Base-by-base conservation (phyloP, 2,113 vertebrate genomes). In the Choloepus hoffmanni region DNA sequence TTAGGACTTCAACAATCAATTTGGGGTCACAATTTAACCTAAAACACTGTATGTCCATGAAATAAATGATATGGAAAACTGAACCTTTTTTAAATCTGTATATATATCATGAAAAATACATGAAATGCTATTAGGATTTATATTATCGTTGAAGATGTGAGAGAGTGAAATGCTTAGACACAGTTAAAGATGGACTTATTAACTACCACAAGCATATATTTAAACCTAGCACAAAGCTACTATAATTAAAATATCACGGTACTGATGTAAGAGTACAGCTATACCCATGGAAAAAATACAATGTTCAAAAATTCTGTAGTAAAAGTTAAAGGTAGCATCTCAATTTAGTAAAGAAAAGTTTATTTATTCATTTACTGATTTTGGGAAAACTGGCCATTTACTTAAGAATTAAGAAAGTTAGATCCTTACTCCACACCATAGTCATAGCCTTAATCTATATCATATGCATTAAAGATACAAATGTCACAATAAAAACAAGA, bases 181-280 rank as follows among this genome's bases (percentile, higher is more conserved):
- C 4, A 89, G 19, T 89, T 40, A 28, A 95, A 92, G 40, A 82
- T 43, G n/a, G 30, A 89, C 7, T 43, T 55, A 5, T 63, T 87
- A 50, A 85, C n/a, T 43, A 85, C 24, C 48, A 70, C 90, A 95
- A 88, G 16, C 14, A 92, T 33, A 62, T 62, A 81, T 73, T 70
- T 78, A 93, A 92, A 83, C 2, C 9, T 88, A 90, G 28, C 5
- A 50, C 53, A 95, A 94, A 82, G 1, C 3, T 6, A 73, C 53
- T 15, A 28, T 77, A 63, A 91, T 94, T 83, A 72, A 95, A 33
- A 65, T 85, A 76, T n/a, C 40, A 84, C 92, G 28, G 8, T 76
- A 9, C 40, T 79, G 8, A 93, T 70, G 4, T 82, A 76, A 91
- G 3, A 86, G 63, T 16, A 87, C 18, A 88, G 78, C 60, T 18